Base-by-base conservation (phyloP, 1,140 invertebrate species). In the Pollicipes pollicipes region DNA sequence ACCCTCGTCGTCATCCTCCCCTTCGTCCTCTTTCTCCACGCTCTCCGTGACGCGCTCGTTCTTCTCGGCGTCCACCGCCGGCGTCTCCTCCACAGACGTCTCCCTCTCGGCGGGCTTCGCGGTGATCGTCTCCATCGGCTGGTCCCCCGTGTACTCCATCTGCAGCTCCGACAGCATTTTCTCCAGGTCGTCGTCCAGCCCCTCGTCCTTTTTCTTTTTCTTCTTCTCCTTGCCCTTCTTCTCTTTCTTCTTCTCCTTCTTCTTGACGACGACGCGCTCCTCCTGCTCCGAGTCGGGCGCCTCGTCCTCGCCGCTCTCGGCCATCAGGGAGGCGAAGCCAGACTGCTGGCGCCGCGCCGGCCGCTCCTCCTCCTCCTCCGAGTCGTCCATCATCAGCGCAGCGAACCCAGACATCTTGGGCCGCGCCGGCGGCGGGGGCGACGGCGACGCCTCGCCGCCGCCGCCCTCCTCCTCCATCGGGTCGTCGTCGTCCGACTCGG, bases 171-270 rank as follows among this genome's bases (percentile, higher is more conserved):
- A 90, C 74, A 93, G 79, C 67, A 90, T 87, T 79, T 90, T 88
- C 77, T 93, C 90, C 72, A 92, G 82, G 78, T 93, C 90, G 76
- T 92, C 89, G 77, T 90, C 88, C n/a, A 70, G 77, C 3, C 8
- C 17, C 26, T 3, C 64, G 26, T 21, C 27, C 17, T 66, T 66
- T 24, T 66, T 66, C 64, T 66, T 66, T 17, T 66, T 66, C 64
- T 66, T 66, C n/a, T 66, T 66, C 2, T 89, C 90, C 70, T 90
- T 87, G 75, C 88, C 86, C 79, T 88, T 89, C 76, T 86, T 88
- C 76, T 85, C 88, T 29, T 80, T 76, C 70, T 75, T 74, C 58
- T 73, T 72, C n/a, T 71, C 73, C 68, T 76, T 74, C 26, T 72
- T 76, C 70, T 64, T 75, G 70, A 30, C 75, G 71, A 16, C 70